Percentiles rank a stretch among this genome's conserved stretches.
phyloP scores from a whole-genome alignment of 2,113 vertebrate species.

The Probosciger aterrimus region DNA sequence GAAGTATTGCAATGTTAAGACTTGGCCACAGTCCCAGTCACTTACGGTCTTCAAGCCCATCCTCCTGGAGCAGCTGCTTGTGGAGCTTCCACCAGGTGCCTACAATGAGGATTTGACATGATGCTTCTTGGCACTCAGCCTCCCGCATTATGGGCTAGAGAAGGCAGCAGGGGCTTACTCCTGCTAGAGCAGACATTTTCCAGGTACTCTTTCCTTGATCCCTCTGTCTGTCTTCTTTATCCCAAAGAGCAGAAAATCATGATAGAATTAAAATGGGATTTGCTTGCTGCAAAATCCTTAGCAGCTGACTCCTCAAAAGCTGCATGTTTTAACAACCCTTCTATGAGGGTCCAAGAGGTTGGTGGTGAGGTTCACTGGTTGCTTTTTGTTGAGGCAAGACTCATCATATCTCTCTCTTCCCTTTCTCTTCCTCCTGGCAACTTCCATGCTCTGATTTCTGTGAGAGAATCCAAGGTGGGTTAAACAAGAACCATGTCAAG shows the following conservation, averaged over 20 bases:
- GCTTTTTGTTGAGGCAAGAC: not conserved
- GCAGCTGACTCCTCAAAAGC: slow-evolving; percentile 27
- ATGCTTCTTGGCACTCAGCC: slow-evolving; percentile 42
- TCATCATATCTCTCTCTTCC: not conserved
- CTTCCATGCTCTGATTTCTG: not conserved
- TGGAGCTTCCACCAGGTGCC: slow-evolving; percentile 55
- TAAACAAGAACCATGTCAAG: not conserved
- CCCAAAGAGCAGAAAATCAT: slow-evolving; percentile 34
- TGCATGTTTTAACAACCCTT: not conserved
- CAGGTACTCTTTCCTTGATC: slow-evolving; percentile 56
- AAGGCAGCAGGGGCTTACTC: slow-evolving; percentile 33
- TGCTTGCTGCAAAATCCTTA: slow-evolving; percentile 32
- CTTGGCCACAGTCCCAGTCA: slow-evolving; percentile 1
- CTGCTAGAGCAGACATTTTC: slow-evolving; percentile 47
- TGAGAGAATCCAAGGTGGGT: not conserved
- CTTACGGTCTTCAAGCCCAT: slow-evolving; percentile 16
- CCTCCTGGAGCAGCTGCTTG: slow-evolving; percentile 44
- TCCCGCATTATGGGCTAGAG: not conserved
- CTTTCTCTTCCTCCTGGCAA: not conserved
- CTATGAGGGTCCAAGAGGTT: not conserved
- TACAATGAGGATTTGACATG: slow-evolving; percentile 16
- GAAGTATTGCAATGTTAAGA: not conserved
- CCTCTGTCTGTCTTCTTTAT: slow-evolving; percentile 49
- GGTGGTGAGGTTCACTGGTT: not conserved
- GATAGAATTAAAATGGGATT: slow-evolving; percentile 44